phyloP scores from a whole-genome alignment of 2,797 vertebrate species.

The Erpetoichthys calabaricus region DNA sequence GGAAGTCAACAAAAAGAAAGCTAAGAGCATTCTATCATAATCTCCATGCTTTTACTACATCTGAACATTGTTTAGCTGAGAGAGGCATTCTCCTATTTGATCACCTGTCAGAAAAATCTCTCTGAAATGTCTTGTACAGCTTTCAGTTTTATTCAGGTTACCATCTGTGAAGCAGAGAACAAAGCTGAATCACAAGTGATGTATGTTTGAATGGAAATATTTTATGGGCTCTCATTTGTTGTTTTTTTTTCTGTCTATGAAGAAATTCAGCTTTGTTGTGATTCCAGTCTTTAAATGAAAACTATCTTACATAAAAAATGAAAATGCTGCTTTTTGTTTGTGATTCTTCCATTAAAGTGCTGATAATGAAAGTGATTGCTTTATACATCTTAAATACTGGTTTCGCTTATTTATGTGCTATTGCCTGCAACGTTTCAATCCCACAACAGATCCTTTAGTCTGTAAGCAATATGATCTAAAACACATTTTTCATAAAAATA shows the following conservation, averaged over 20 bases:
- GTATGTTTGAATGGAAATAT: conserved; percentile 20
- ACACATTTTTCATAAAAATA: no score
- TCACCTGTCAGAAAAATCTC: conserved; percentile 48
- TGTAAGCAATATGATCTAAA: no score
- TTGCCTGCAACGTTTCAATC: not conserved
- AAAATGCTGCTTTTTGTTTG: not conserved
- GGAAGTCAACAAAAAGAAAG: conserved; percentile 42
- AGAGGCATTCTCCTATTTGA: conserved; percentile 48
- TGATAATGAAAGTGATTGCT: not conserved
- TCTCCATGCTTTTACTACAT: conserved; percentile 34
- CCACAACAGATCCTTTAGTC: not conserved
- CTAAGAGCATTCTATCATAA: conserved; percentile 43
- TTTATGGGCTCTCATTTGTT: conserved; percentile 21
- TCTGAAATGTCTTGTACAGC: conserved; percentile 42
- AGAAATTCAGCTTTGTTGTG: conserved; percentile 15
- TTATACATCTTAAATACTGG: not conserved
- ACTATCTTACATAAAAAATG: not conserved
- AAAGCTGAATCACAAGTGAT: conserved; percentile 30
- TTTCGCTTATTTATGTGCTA: not conserved
- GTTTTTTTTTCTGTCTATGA: conserved; percentile 17
- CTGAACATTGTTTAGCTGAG: conserved; percentile 49
- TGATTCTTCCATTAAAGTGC: not conserved
- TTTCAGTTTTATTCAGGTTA: conserved; percentile 39
- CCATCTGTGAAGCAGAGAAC: conserved; percentile 44
- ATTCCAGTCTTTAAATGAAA: not conserved